Base-by-base conservation (phyloP, 1,140 invertebrate species). In the Anadara kagoshimensis region DNA sequence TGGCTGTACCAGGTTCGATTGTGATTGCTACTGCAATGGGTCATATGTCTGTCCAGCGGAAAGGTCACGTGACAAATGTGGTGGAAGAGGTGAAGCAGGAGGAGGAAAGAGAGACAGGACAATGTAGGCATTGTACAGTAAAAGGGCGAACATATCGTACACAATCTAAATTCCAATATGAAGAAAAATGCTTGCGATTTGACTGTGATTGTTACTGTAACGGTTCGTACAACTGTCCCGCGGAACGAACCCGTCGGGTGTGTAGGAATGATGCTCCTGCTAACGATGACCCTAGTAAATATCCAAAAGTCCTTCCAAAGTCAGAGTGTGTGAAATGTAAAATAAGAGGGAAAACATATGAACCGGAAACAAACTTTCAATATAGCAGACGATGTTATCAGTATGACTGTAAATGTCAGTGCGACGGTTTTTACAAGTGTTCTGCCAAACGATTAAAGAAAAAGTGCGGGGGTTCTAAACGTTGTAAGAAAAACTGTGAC, bases 351-450 rank as follows among this genome's bases (percentile, higher is more conserved):
- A 59, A 61, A 51, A 0, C 45, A 16, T 74, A 74, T 62, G 45
- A 58, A 16, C 49, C 78, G 0, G 75, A 80, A 5, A 66, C 68
- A 26, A 58, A 59, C 5, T 83, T 83, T 63, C 70, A 69, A 20
- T 73, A 71, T n/a, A 63, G 67, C 8, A 62, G 75, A 18, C 69
- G 77, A 57, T 85, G 83, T 57, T 62, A 54, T 20, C 65, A 78
- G 71, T 79, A 72, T 24, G 64, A 79, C 12, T 85, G 83, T 49
- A 58, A 79, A 47, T 85, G 83, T 57, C 44, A 51, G 8, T 85
- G 83, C 58, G 73, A 83, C 61, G 83, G 83, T 1, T 76, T 64
- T 12, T 75, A 65, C 58, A 49, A 45, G 3, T 85, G 83, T 66
- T 79, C 81, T 0, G 47, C 68, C 14, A 63, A 73, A 41, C 69